These are phyloP conservation scores for Machimus rusticus DNA, from an alignment of 2,888 invertebrate species.

Conservation along the genomic window DNA sequence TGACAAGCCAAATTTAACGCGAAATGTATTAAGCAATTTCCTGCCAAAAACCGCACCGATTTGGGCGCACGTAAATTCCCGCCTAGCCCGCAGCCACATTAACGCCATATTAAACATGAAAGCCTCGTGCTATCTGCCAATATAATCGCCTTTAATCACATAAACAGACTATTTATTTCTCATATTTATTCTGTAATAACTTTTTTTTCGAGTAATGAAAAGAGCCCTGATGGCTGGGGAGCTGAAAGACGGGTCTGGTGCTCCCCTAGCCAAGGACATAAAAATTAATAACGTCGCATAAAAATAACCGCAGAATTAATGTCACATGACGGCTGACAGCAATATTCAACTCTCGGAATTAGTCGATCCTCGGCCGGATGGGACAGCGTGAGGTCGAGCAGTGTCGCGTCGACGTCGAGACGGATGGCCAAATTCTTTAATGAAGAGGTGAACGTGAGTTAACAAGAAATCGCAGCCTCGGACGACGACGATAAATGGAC, in stretches of 20 bases:
- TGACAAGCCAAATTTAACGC: conserved; percentile 3
- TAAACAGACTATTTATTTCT: conserved; percentile 21
- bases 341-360: conserved; percentile 15
- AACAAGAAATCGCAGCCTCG: not conserved
- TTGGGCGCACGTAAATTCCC: not conserved
- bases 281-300: conserved; percentile 35
- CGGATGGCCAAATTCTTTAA: conserved; percentile 5
- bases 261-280: not conserved
- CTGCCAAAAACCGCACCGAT: not conserved
- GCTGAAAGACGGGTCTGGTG: not conserved
- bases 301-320: conserved; percentile 34
- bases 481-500: not conserved
- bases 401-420: not conserved
- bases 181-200: conserved; percentile 24
- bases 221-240: not conserved
- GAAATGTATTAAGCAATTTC: not conserved
- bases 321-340: conserved; percentile 8
- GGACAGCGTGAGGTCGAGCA: not conserved
- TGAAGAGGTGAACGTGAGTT: conserved; percentile 30
- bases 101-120: conserved; percentile 21
- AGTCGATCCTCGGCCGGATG: too few relatives aligned
- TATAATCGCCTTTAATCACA: conserved; percentile 38
- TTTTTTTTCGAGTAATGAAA: not conserved
- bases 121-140: conserved; percentile 8
- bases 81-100: not conserved